Conservation (phyloP, 1,140 invertebrate genomes). For the Campodea augens region DNA sequence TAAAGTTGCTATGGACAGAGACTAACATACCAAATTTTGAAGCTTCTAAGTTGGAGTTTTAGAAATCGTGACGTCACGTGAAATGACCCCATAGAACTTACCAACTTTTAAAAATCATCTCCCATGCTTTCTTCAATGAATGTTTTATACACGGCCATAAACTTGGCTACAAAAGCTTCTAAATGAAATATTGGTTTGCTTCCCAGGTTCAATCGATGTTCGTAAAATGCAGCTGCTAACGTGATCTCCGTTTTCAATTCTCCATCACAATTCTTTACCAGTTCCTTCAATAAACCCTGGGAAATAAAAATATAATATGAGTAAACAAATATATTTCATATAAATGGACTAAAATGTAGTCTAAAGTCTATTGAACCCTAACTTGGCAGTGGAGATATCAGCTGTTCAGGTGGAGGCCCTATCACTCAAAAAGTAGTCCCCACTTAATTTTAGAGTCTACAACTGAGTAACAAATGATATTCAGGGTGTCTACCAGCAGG, state of each 20-base stretch:
- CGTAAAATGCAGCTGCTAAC: conserved; percentile 65
- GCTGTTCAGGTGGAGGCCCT: too few relatives aligned
- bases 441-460: too few relatives aligned
- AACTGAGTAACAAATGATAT: too few relatives aligned
- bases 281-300: conserved; percentile 55
- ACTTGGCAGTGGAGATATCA: neutral
- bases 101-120: neutral
- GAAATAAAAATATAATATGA: conserved; percentile 10
- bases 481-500: too few relatives aligned
- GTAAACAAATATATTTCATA: conserved; percentile 5
- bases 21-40: too few relatives aligned
- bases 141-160: conserved; percentile 85
- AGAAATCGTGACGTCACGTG: too few relatives aligned
- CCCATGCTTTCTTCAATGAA: conserved; percentile 38
- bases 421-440: too few relatives aligned
- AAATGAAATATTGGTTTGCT: conserved; percentile 92
- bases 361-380: neutral
- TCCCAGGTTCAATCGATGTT: conserved; percentile 73
- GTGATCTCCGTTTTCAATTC: conserved; percentile 70
- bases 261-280: conserved; percentile 76
- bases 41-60: too few relatives aligned
- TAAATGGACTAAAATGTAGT: neutral
- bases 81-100: too few relatives aligned
- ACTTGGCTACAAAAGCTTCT: conserved; percentile 89
- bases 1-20: too few relatives aligned